phyloP scores from a whole-genome alignment of 2,888 invertebrate species.

The Caradrina clavipalpis region DNA sequence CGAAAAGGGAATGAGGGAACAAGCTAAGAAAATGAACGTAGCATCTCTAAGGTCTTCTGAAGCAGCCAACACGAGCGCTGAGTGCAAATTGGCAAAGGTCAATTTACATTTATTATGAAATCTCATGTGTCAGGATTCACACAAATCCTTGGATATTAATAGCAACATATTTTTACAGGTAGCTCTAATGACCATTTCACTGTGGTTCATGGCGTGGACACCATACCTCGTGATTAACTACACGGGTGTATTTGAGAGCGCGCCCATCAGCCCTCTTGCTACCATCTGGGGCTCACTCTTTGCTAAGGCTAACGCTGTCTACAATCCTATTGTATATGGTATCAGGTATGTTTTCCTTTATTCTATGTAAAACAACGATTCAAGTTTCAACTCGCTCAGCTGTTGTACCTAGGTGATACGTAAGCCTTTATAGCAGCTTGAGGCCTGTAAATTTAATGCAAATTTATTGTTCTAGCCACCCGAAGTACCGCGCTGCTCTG shows the following conservation, averaged over 20 bases:
- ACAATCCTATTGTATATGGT: constrained; percentile 97
- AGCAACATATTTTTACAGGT: constrained; percentile 88
- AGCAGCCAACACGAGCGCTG: constrained; percentile 94
- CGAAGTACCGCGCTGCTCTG: constrained; percentile 94
- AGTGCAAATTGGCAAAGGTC: constrained; percentile 96
- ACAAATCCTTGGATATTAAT: neutral
- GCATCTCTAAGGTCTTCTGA: constrained; percentile 96
- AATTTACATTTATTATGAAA: constrained; percentile 1
- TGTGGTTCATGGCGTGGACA: constrained; percentile 98
- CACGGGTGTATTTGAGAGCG: constrained; percentile 94
- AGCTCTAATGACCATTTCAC: constrained; percentile 96
- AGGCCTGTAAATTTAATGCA: neutral
- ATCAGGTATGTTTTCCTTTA: constrained; percentile 92
- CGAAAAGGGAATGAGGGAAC: constrained; percentile 96
- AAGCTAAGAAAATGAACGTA: constrained; percentile 98
- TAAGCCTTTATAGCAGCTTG: neutral
- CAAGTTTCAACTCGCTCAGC: neutral
- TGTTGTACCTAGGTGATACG: neutral
- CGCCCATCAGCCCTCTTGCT: constrained; percentile 94
- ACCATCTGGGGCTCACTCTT: constrained; percentile 98
- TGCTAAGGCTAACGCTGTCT: constrained; percentile 97
- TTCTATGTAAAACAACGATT: neutral
- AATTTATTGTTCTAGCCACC: constrained; percentile 91
- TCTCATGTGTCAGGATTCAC: neutral
- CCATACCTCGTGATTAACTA: constrained; percentile 96